Conservation (phyloP, 2,113 vertebrate genomes). For the Verasper variegatus region DNA sequence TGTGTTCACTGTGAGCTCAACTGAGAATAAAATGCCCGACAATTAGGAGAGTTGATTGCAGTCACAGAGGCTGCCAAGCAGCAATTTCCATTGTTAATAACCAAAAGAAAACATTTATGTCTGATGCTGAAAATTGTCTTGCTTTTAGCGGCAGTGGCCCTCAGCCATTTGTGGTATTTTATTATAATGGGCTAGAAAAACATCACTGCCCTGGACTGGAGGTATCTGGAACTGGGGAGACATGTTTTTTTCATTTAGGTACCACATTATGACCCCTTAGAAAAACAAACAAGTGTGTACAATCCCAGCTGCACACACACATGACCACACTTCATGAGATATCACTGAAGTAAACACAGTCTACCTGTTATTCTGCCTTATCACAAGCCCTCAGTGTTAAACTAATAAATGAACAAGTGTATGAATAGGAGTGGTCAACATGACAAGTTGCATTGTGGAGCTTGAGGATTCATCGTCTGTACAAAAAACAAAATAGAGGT, state of each 20-base stretch:
- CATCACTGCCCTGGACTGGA: constrained; percentile 74
- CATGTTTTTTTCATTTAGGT: constrained; percentile 87
- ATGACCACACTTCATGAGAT: constrained; percentile 3
- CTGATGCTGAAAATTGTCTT: constrained; percentile 75
- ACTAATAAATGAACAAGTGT: neutral
- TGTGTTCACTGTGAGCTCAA: constrained; percentile 69
- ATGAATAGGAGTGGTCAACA: neutral
- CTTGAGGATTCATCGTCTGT: neutral
- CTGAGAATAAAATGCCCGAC: constrained; percentile 73
- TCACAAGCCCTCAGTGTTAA: neutral
- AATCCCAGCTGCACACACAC: constrained; percentile 61
- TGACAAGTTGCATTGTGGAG: neutral
- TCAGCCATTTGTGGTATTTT: constrained; percentile 77
- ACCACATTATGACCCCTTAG: constrained; percentile 81
- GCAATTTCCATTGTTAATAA: constrained; percentile 86
- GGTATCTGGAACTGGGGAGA: constrained; percentile 79
- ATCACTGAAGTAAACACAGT: constrained; percentile 1
- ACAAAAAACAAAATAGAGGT: neutral
- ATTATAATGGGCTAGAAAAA: constrained; percentile 83
- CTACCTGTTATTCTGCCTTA: neutral
- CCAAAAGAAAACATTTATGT: constrained; percentile 90
- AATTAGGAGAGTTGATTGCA: constrained; percentile 85
- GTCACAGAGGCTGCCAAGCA: constrained; percentile 82
- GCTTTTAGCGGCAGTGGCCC: constrained; percentile 66
- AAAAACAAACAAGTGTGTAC: constrained; percentile 85